Conservation (phyloP, 2,888 invertebrate species). For the Nomada fucata region DNA sequence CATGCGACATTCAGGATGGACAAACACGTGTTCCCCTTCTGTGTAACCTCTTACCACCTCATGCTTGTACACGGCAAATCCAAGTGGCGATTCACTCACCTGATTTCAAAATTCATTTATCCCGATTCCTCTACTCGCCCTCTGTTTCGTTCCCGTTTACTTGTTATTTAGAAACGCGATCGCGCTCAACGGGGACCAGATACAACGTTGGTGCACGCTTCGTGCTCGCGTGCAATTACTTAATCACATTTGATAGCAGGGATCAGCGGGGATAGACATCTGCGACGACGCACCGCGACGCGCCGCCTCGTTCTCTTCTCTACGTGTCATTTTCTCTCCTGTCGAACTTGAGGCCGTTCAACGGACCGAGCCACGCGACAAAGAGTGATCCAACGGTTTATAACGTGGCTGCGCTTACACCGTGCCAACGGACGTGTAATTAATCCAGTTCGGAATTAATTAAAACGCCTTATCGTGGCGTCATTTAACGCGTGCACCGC, state of each 20-base stretch:
- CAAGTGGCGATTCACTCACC: conserved; percentile 44
- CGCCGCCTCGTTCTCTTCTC: conserved; percentile 21
- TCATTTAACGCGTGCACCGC: conserved; percentile 41
- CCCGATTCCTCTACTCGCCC: neutral
- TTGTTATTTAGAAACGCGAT: conserved; percentile 24
- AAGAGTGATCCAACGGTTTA: conserved; percentile 12
- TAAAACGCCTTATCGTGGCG: conserved; percentile 61
- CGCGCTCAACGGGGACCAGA: neutral
- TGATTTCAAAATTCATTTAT: conserved; percentile 14
- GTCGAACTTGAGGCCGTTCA: neutral
- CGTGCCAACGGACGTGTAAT: conserved; percentile 60
- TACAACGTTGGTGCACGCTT: conserved; percentile 14
- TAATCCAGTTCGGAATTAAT: conserved; percentile 68
- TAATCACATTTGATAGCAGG: conserved; percentile 42
- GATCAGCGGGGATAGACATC: conserved; percentile 23
- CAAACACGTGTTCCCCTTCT: conserved; percentile 36
- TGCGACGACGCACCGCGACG: conserved; percentile 1
- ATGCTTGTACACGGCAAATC: neutral
- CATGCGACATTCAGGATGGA: conserved; percentile 77
- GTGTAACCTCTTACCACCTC: neutral
- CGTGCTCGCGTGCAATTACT: conserved; percentile 48
- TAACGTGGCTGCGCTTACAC: neutral
- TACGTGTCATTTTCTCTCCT: conserved; percentile 33
- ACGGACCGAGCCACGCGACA: conserved; percentile 21
- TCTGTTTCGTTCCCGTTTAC: neutral